These are phyloP conservation scores for Pagetopsis macropterus DNA, from an alignment of 2,797 vertebrate genomes.

Conservation along the genomic window DNA sequence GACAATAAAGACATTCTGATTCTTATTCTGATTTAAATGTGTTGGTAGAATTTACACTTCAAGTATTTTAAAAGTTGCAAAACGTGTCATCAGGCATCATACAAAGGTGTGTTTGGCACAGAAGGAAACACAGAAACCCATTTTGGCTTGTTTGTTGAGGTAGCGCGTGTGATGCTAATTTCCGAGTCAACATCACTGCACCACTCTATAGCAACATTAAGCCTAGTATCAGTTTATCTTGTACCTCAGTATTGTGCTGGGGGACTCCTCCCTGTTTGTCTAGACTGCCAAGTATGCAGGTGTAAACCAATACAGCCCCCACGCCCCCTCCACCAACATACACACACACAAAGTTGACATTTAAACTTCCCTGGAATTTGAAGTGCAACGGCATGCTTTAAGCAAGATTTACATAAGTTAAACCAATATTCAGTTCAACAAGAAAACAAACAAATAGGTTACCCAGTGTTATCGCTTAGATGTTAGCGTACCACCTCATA, in stretches of 20 bases:
- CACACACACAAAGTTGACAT: conserved; percentile 20
- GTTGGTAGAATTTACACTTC: too few relatives aligned
- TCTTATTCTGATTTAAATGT: too few relatives aligned
- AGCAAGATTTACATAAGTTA: conserved; percentile 32
- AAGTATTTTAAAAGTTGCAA: too few relatives aligned
- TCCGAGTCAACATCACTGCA: too few relatives aligned
- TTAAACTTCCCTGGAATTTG: conserved; percentile 49
- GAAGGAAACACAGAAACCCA: too few relatives aligned
- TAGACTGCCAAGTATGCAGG: conserved; percentile 73
- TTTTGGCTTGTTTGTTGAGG: too few relatives aligned
- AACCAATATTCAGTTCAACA: conserved; percentile 33
- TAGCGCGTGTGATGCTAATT: too few relatives aligned
- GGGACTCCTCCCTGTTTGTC: conserved; percentile 50
- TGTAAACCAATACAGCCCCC: conserved; percentile 66
- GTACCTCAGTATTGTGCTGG: conserved; percentile 29
- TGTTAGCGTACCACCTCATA: conserved; percentile 6
- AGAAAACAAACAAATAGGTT: too few relatives aligned
- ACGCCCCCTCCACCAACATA: not conserved
- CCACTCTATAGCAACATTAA: conserved; percentile 27
- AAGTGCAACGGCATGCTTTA: conserved; percentile 14
- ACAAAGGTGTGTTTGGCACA: too few relatives aligned
- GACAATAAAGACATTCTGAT: too few relatives aligned
- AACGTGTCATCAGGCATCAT: too few relatives aligned
- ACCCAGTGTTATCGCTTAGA: not conserved
- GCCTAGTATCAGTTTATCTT: conserved; percentile 47